Conservation (phyloP, 2,113 vertebrate genomes). For the Melospiza georgiana region DNA sequence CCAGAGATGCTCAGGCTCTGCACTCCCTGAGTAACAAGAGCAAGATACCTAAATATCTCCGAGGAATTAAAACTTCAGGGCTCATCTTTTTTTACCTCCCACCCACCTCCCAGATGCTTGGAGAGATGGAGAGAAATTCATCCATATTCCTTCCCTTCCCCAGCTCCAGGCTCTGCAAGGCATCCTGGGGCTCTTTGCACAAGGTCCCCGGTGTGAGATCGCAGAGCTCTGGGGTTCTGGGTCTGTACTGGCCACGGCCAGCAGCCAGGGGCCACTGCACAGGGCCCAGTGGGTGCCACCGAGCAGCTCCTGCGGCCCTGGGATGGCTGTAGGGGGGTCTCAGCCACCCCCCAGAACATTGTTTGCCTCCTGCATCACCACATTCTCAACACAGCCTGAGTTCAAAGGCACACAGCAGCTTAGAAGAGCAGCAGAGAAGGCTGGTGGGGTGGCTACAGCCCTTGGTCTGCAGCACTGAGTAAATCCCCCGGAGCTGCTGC, state of each 20-base stretch:
- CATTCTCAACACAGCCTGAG: background rate
- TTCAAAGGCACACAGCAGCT: background rate
- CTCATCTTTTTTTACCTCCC: constrained; percentile 63
- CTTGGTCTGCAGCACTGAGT: rapidly evolving
- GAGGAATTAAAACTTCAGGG: constrained; percentile 57
- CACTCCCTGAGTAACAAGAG: constrained; percentile 32
- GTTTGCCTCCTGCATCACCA: background rate
- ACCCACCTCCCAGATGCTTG: constrained; percentile 63
- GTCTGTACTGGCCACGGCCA: rapidly evolving
- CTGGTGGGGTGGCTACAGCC: rapidly evolving
- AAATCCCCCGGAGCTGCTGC: background rate
- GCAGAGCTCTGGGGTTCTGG: background rate
- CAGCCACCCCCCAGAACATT: background rate
- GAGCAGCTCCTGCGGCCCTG: rapidly evolving
- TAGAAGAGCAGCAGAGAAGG: background rate
- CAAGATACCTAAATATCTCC: constrained; percentile 54
- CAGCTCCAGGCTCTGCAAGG: background rate
- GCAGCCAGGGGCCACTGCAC: rapidly evolving
- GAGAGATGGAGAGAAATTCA: constrained; percentile 27
- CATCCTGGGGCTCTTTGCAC: constrained; percentile 22
- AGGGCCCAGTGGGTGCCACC: rapidly evolving
- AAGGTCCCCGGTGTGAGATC: background rate
- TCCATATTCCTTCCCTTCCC: background rate
- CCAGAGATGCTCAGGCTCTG: background rate
- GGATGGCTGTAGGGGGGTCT: background rate